Percentiles rank a stretch among this genome's conserved stretches.
Conservation (phyloP, 2,113 vertebrate species). For the Oophaga pumilio region DNA sequence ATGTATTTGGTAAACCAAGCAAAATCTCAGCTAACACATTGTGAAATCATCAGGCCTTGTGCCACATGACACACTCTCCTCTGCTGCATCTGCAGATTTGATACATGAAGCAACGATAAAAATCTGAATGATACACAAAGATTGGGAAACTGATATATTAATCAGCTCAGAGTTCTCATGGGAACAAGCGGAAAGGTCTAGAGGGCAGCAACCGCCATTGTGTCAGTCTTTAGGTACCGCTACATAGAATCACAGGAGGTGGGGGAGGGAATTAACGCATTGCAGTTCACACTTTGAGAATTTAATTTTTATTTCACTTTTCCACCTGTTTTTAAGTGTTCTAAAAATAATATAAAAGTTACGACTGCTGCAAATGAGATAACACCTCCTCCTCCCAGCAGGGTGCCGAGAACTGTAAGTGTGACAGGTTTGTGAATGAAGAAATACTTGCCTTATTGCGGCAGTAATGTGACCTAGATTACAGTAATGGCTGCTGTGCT, state of each 20-base stretch:
- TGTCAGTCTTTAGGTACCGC: not conserved
- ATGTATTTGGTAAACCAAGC: too few relatives aligned
- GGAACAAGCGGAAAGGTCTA: not conserved
- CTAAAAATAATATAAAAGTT: slow-evolving; percentile 5
- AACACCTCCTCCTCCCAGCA: not conserved
- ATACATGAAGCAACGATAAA: not conserved
- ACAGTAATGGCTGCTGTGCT: not conserved
- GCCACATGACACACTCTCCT: not conserved
- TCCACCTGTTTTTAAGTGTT: not conserved
- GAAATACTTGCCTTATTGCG: not conserved
- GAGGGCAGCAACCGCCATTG: not conserved
- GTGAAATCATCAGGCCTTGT: not conserved
- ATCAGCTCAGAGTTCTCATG: not conserved
- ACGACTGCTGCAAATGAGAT: not conserved
- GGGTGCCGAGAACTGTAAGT: not conserved
- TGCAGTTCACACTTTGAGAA: not conserved
- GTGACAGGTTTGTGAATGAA: slow-evolving; percentile 12
- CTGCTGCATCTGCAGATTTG: not conserved
- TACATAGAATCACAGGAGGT: not conserved
- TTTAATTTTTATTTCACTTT: not conserved
- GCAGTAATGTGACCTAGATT: slow-evolving; percentile 20
- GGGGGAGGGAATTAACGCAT: not conserved
- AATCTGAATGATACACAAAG: not conserved
- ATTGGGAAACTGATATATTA: not conserved
- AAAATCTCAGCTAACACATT: not conserved